These are phyloP conservation scores for Oryzias curvinotus DNA, from an alignment of 2,113 vertebrate genomes.

Conservation along the genomic window DNA sequence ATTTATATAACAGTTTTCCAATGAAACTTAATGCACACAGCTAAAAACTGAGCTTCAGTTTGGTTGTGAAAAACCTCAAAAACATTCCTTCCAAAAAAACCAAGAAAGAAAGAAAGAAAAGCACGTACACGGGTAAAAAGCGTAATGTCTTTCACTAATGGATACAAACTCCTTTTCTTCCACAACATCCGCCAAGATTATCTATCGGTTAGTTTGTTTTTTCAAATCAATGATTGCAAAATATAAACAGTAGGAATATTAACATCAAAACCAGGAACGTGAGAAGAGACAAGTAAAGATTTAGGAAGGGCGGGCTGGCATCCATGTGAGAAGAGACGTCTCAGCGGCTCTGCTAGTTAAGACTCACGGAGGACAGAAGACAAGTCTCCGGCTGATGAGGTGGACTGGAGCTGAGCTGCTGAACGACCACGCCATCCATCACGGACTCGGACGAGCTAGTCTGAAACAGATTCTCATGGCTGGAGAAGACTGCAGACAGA, in stretches of 20 bases:
- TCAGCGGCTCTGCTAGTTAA: constrained; percentile 18
- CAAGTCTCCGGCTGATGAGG: constrained; percentile 5
- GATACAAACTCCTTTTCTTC: constrained; percentile 58
- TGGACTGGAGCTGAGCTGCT: constrained; percentile 18
- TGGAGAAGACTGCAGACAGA: constrained; percentile 22
- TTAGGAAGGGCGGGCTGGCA: constrained; percentile 38
- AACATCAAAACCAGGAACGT: constrained; percentile 67
- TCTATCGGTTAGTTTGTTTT: constrained; percentile 63
- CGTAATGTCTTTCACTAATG: constrained; percentile 64
- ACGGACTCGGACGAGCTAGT: constrained; percentile 5
- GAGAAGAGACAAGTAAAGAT: constrained; percentile 52
- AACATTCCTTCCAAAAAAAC: constrained; percentile 59
- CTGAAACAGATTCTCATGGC: constrained; percentile 25
- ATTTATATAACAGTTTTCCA: constrained; percentile 66
- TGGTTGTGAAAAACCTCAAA: constrained; percentile 59
- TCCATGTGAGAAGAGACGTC: constrained; percentile 18
- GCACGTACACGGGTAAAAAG: constrained; percentile 56
- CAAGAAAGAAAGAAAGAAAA: constrained; percentile 33
- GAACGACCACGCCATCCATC: constrained; percentile 10
- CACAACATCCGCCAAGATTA: constrained; percentile 64
- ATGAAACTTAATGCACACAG: constrained; percentile 66
- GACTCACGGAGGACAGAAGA: constrained; percentile 22
- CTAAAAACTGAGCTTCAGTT: constrained; percentile 70
- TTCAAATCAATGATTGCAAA: constrained; percentile 70
- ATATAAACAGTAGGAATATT: constrained; percentile 76